These are phyloP conservation scores for Myoxocephalus aenaeus DNA, from an alignment of 2,797 vertebrate species.

Conservation along the genomic window DNA sequence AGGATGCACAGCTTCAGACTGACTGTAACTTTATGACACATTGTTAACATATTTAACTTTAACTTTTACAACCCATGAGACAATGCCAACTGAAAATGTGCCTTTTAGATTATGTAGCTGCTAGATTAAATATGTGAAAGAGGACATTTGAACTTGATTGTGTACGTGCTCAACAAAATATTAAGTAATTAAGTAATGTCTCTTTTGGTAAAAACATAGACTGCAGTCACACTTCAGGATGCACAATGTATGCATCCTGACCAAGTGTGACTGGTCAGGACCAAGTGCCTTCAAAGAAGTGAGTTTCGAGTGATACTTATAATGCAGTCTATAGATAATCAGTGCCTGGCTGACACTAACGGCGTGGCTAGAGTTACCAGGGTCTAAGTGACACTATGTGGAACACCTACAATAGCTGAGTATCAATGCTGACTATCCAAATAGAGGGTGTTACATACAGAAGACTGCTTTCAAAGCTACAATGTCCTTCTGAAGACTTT, in stretches of 20 bases:
- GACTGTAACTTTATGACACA: conserved; percentile 56
- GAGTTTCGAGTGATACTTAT: conserved; percentile 5
- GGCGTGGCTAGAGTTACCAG: conserved; percentile 36
- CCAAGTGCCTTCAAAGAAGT: neutral
- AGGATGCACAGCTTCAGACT: conserved; percentile 58
- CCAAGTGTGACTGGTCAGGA: too few relatives aligned
- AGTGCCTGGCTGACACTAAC: conserved; percentile 1
- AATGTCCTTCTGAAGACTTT: conserved; percentile 62
- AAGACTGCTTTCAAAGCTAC: conserved; percentile 56
- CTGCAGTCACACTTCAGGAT: neutral
- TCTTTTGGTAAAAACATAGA: neutral
- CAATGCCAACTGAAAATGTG: conserved; percentile 1
- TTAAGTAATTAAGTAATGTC: neutral
- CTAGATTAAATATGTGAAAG: neutral
- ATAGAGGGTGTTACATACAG: conserved; percentile 49
- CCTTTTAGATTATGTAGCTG: neutral
- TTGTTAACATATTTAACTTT: conserved; percentile 53
- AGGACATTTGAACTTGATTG: neutral
- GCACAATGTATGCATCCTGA: neutral
- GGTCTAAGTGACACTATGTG: conserved; percentile 31
- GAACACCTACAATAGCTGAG: conserved; percentile 42
- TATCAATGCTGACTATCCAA: conserved; percentile 47
- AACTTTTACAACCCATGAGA: conserved; percentile 6
- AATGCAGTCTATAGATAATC: conserved; percentile 25
- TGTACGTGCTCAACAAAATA: neutral